phyloP scores from a whole-genome alignment of 2,113 vertebrate species.

The Sebastes schlegelii region DNA sequence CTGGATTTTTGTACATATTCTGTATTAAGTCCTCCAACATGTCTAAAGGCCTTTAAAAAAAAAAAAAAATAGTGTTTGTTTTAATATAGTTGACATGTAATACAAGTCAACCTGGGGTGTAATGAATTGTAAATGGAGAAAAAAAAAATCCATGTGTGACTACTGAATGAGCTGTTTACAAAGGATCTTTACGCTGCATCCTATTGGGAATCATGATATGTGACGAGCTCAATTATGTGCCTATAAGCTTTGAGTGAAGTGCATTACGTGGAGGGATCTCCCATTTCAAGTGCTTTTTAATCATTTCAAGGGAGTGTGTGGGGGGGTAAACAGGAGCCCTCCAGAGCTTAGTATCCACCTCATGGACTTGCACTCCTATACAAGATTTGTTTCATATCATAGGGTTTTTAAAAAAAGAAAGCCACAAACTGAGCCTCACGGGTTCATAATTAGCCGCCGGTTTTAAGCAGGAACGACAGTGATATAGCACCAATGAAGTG shows the following conservation, averaged over 20 bases:
- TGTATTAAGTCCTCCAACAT: slow-evolving; percentile 46
- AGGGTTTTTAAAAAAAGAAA: slow-evolving; percentile 42
- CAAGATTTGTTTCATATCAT: slow-evolving; percentile 27
- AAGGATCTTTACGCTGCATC: slow-evolving; percentile 50
- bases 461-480: slow-evolving; percentile 58
- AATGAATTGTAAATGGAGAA: slow-evolving; percentile 40
- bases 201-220: slow-evolving; percentile 39
- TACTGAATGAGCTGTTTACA: slow-evolving; percentile 73
- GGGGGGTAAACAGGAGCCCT: not conserved
- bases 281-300: slow-evolving; percentile 77
- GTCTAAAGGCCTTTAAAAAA: slow-evolving; percentile 66
- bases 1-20: slow-evolving; percentile 52
- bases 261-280: slow-evolving; percentile 75
- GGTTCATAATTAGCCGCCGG: slow-evolving; percentile 46
- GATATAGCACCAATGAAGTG: slow-evolving; percentile 71
- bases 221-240: slow-evolving; percentile 72
- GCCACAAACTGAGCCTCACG: slow-evolving; percentile 63
- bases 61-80: slow-evolving; percentile 30
- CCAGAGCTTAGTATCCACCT: slow-evolving; percentile 13
- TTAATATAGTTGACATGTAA: slow-evolving; percentile 60
- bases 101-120: slow-evolving; percentile 49
- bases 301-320: slow-evolving; percentile 25
- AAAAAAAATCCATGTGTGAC: slow-evolving; percentile 42
- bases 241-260: slow-evolving; percentile 77
- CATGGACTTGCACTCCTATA: slow-evolving; percentile 17